These are phyloP conservation scores for Apodemia zela DNA, from an alignment of 2,888 invertebrate species.

Conservation along the genomic window DNA sequence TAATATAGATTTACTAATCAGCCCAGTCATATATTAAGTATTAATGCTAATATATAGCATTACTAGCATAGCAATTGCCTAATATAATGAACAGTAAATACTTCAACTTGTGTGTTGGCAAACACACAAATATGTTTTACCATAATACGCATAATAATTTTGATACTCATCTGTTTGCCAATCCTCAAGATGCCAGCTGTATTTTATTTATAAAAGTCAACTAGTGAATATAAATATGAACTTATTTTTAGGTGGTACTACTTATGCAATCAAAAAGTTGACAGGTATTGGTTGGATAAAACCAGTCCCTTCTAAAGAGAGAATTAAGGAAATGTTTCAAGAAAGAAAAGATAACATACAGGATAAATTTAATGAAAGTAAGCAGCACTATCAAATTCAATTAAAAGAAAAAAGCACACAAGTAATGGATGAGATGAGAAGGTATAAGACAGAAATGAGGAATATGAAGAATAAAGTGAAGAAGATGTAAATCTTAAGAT, in stretches of 20 bases:
- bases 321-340: constrained; percentile 82
- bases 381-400: constrained; percentile 63
- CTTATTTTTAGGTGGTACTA: constrained; percentile 86
- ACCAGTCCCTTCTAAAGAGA: constrained; percentile 86
- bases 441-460: constrained; percentile 71
- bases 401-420: constrained; percentile 64
- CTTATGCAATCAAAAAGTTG: constrained; percentile 90
- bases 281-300: constrained; percentile 90
- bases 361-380: constrained; percentile 80
- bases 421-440: constrained; percentile 75
- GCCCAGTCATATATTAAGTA: too few species aligned
- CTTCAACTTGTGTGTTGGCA: neutral
- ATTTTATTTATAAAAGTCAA: neutral
- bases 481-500: constrained; percentile 47
- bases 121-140: neutral
- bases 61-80: too few species aligned
- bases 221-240: neutral
- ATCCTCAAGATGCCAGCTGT: neutral
- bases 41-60: too few species aligned
- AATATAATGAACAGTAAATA: neutral
- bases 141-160: neutral
- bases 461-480: constrained; percentile 71
- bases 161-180: neutral
- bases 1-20: too few species aligned
- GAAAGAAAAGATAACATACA: constrained; percentile 82